Evolutionary conservation across 1,140 invertebrate genomes (phyloP), one percentile per base, ranked within the genome.

Genomic region (Babylonia areolata): DNA sequence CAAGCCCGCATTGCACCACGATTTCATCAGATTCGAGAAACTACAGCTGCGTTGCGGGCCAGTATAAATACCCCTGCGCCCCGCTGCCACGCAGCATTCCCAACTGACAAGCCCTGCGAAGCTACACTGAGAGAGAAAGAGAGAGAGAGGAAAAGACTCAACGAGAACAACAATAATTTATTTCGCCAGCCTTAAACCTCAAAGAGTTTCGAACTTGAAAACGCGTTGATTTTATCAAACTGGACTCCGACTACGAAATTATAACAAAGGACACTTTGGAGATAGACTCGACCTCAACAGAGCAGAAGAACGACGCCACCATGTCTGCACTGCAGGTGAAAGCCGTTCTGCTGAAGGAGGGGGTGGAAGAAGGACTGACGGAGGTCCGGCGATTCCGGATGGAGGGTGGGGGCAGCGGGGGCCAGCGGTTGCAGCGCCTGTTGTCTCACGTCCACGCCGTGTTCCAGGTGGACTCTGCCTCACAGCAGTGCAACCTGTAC

Each of bases 1-100:
- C n/a, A n/a, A n/a, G n/a, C n/a, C n/a, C 6, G 35, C 35, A 77
- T 77, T 77, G 33, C 75, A 77, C 75, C 75, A 77, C 75, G 33
- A 28, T 77, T 77, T 35, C 75, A 77, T 77, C 75, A 77, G 75
- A 77, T 23, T 77, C 15, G 40, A 77, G 75, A 28, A 15, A 37
- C 39, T 40, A 77, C 12, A 17, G 37, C 75, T 37, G 75, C 75
- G 33, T 40, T 37, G 75, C 75, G 40, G 75, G 75, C 40, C 75
- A 3, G 75, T 77, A 77, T 77, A 77, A 77, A 77, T 77, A 77
- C 75, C 75, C 37, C 75, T 6, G 15, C 2, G 6, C 20, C 23
- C 31, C 35, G 37, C 75, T 40, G 37, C 75, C 23, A 40, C 75
- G 37, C 75, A 77, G 75, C 37, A 77, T 42, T 40, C 58, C n/a